Evolutionary conservation across 2,113 vertebrate genomes (phyloP), one percentile per base, ranked within the genome.

Genomic region (Numenius arquata): DNA sequence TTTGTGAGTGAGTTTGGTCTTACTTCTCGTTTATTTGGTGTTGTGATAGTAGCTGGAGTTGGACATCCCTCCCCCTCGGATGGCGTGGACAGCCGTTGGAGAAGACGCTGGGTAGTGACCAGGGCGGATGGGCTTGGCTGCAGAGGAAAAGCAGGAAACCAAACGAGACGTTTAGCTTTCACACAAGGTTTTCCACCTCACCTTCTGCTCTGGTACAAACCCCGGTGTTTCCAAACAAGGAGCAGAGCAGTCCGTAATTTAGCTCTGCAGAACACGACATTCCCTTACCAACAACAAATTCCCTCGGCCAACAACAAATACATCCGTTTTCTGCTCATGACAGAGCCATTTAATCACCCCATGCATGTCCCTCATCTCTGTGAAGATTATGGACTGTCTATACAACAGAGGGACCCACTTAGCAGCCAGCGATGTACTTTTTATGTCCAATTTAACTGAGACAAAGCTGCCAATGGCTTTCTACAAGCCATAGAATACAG

Each of bases 51-150:
- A 98, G 94, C 97, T 93, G 76, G 98, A 98, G 97, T 97, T 97
- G 47, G 98, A 97, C 90, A 98, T 98, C 4, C 98, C 98, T 61
- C 98, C 98, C 30, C 98, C 98, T 93, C 99, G 98, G 95, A 98
- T 96, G 91, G 98, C 94, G 38, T 98, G 98, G 85, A 98, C 96
- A 9, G 98, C 94, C 18, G 98, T 98, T 27, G 99, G 98, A 88
- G 99, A 99, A 8, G 99, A 98, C n/a, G 98, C 98, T 2, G 98
- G 98, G 74, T 99, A 99, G 58, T 99, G 99, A 45, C 99, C 99
- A 2, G 99, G 98, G 70, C 99, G 98, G 97, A 99, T 99, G 85
- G 99, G 99, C 89, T 99, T 99, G 30, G 99, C 99, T 99, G 95
- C 43, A 83, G 50, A 56, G 86, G 36, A 45, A 7, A 91, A 78